phyloP scores from a whole-genome alignment of 2,797 vertebrate species.

The Microctenopoma lineatum region DNA sequence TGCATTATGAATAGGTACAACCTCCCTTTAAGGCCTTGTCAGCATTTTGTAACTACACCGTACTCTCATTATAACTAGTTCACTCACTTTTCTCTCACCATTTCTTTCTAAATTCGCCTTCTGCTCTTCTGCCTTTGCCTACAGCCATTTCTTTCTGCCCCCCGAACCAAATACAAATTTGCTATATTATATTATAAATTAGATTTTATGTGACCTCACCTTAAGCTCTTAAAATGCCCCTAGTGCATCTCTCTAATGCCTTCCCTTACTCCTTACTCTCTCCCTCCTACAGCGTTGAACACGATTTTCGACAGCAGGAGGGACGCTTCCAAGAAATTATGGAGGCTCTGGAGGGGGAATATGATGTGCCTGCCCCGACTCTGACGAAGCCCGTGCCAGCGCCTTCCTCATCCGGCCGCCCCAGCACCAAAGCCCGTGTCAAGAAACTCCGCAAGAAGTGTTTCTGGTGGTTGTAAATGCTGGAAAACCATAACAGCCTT shows the following conservation, averaged over 20 bases:
- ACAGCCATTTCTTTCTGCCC: slow-evolving; percentile 28
- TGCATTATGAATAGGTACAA: slow-evolving; percentile 12
- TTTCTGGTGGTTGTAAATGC: slow-evolving; percentile 96
- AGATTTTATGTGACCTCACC: slow-evolving; percentile 19
- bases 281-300: slow-evolving; percentile 89
- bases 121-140: slow-evolving; percentile 24
- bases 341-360: slow-evolving; percentile 81
- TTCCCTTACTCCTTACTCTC: slow-evolving; percentile 28
- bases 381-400: slow-evolving; percentile 53
- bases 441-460: slow-evolving; percentile 97
- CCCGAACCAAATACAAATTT: slow-evolving; percentile 28
- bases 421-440: slow-evolving; percentile 84
- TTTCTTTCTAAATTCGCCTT: slow-evolving; percentile 38
- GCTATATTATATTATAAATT: slow-evolving; percentile 27
- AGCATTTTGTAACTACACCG: slow-evolving; percentile 40
- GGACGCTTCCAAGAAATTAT: slow-evolving; percentile 90
- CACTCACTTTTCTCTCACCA: slow-evolving; percentile 20
- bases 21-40: slow-evolving; percentile 24
- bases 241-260: slow-evolving; percentile 31
- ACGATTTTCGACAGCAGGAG: slow-evolving; percentile 97
- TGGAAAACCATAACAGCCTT: background rate
- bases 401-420: slow-evolving; percentile 53
- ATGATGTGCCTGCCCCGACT: slow-evolving; percentile 73
- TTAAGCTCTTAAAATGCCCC: slow-evolving; percentile 19
- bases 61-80: slow-evolving; percentile 31